Evolutionary conservation across 2,888 invertebrate genomes (phyloP).

Genomic region (Carabus problematicus): DNA sequence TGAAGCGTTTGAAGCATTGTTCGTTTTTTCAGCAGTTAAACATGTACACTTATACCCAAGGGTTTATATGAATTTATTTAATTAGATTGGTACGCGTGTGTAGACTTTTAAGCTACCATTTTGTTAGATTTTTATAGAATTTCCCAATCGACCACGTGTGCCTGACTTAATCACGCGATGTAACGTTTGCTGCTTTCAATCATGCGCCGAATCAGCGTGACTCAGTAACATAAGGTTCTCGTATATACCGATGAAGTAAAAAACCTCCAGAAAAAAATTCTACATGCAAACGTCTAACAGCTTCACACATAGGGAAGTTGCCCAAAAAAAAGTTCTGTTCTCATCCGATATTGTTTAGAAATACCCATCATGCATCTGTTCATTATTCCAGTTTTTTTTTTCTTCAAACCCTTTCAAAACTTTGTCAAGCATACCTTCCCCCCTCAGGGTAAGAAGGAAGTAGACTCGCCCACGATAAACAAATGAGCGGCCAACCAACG

Average conservation of each 20-base stretch:
- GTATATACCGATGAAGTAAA: slow-evolving; percentile 4
- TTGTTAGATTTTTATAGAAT: no score
- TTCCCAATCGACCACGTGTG: no score
- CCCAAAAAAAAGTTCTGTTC: neutral
- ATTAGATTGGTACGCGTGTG: no score
- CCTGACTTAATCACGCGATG: no score
- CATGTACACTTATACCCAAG: no score
- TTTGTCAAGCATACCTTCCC: neutral
- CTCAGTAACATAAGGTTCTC: slow-evolving; percentile 18
- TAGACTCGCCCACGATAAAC: slow-evolving; percentile 14
- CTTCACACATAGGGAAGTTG: neutral
- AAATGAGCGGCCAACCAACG: slow-evolving; percentile 2
- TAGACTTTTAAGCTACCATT: no score
- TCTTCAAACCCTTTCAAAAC: neutral
- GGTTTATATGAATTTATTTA: no score
- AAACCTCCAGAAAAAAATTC: neutral
- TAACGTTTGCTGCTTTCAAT: no score
- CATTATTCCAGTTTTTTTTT: slow-evolving; percentile 5
- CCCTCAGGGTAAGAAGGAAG: slow-evolving; percentile 7
- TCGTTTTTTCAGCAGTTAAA: no score
- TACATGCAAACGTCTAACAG: neutral
- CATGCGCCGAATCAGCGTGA: slow-evolving; percentile 8
- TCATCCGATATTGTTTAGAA: slow-evolving; percentile 24
- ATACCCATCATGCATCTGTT: slow-evolving; percentile 26
- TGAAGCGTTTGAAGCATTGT: no score